Conservation (phyloP, 2,888 invertebrate species). For the Adela reaumurella region DNA sequence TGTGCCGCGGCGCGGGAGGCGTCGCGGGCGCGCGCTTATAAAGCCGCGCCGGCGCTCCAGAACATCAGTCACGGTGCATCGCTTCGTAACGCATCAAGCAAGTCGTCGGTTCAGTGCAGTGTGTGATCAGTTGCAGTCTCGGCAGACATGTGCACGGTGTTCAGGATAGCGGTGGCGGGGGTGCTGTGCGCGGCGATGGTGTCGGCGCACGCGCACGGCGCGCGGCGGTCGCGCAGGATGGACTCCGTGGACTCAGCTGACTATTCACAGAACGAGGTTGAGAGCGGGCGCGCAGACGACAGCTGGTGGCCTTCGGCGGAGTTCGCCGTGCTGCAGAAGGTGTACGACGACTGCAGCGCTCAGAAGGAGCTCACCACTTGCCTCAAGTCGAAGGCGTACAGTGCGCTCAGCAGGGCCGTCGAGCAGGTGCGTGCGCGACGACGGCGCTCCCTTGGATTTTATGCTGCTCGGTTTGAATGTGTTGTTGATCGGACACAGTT, state of each 20-base stretch:
- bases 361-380: constrained; percentile 59
- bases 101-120: constrained; percentile 40
- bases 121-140: constrained; percentile 20
- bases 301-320: constrained; percentile 57
- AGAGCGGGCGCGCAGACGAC: constrained; percentile 48
- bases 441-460: no score
- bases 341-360: constrained; percentile 61
- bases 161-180: constrained; percentile 45
- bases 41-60: constrained; percentile 39
- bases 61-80: constrained; percentile 36
- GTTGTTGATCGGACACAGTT: no score
- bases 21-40: constrained; percentile 47
- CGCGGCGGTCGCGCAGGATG: constrained; percentile 43
- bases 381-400: constrained; percentile 59
- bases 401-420: constrained; percentile 55
- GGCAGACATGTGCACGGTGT: constrained; percentile 39
- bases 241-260: constrained; percentile 35
- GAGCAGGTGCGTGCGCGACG: constrained; percentile 40
- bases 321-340: constrained; percentile 54
- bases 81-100: constrained; percentile 3
- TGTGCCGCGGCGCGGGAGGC: constrained; percentile 37
- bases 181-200: constrained; percentile 39
- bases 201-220: constrained; percentile 39
- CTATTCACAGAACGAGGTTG: constrained; percentile 43
- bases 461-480: no score